A percentile compares a stretch with the other conserved stretches of the same genome.
Conservation (phyloP, 2,888 invertebrate species). For the Lasioglossum calceatum region DNA sequence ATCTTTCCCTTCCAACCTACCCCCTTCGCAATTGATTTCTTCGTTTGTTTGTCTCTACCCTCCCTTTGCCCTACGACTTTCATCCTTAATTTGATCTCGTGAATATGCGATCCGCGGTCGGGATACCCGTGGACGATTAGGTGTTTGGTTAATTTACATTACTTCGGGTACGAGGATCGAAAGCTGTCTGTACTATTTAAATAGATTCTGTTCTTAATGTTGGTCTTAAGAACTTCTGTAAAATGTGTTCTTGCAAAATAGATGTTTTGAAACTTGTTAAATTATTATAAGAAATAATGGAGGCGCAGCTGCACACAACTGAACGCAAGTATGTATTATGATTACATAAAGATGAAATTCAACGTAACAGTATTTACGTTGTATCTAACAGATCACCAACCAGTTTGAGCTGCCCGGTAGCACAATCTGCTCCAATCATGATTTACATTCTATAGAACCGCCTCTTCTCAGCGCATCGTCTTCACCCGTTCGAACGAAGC, state of each 20-base stretch:
- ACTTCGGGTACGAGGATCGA: neutral
- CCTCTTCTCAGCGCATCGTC: neutral
- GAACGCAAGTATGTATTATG: neutral
- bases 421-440: neutral
- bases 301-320: neutral
- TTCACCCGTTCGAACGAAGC: neutral
- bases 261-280: no score
- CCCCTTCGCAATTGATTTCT: slow-evolving; percentile 15
- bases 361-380: neutral
- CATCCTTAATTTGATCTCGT: slow-evolving; percentile 22
- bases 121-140: neutral
- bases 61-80: slow-evolving; percentile 4
- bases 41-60: slow-evolving; percentile 7
- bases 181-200: no score
- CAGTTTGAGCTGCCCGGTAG: neutral
- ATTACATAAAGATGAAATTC: neutral
- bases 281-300: neutral
- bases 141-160: neutral
- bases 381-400: neutral
- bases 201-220: neutral
- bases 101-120: neutral
- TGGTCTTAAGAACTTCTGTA: no score
- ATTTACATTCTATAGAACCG: neutral
- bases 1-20: slow-evolving; percentile 29
- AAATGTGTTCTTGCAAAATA: no score